Conservation (phyloP, 2,888 invertebrate genomes). For the Metalampra italica region DNA sequence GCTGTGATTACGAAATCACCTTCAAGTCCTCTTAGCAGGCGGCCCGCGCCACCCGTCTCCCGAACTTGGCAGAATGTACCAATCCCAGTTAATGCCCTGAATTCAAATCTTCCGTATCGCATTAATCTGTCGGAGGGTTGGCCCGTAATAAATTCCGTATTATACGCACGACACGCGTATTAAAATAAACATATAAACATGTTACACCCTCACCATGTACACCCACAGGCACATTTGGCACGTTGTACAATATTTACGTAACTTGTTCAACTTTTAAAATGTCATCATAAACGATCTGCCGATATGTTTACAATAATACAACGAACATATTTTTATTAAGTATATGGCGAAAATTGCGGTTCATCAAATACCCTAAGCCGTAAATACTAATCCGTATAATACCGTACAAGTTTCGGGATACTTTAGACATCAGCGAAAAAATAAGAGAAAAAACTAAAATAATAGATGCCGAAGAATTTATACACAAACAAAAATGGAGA, state of each 20-base stretch:
- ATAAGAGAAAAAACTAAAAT: too few species aligned
- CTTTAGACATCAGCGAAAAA: too few species aligned
- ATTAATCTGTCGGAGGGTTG: conserved; percentile 73
- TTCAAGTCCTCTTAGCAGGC: neutral
- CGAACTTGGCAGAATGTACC: conserved; percentile 46
- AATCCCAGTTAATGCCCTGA: conserved; percentile 74
- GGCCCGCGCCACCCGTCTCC: conserved; percentile 13
- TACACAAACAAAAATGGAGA: too few species aligned
- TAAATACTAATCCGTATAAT: too few species aligned
- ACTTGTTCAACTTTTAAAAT: too few species aligned
- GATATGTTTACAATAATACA: too few species aligned
- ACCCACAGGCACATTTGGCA: conserved; percentile 30
- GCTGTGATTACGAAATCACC: conserved; percentile 23
- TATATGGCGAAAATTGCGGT: too few species aligned
- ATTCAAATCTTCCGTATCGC: conserved; percentile 78
- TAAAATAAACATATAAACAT: conserved; percentile 79
- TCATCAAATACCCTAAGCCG: too few species aligned
- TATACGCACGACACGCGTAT: conserved; percentile 79
- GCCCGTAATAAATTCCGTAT: conserved; percentile 77
- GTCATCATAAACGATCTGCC: too few species aligned
- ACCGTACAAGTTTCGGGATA: too few species aligned
- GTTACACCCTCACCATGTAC: conserved; percentile 64
- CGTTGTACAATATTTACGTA: neutral
- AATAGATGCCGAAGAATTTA: too few species aligned
- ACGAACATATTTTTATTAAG: too few species aligned